Percentiles rank a stretch among this genome's conserved stretches.
Conservation (phyloP, 2,888 invertebrate genomes). For the Ormyrus rosae region DNA sequence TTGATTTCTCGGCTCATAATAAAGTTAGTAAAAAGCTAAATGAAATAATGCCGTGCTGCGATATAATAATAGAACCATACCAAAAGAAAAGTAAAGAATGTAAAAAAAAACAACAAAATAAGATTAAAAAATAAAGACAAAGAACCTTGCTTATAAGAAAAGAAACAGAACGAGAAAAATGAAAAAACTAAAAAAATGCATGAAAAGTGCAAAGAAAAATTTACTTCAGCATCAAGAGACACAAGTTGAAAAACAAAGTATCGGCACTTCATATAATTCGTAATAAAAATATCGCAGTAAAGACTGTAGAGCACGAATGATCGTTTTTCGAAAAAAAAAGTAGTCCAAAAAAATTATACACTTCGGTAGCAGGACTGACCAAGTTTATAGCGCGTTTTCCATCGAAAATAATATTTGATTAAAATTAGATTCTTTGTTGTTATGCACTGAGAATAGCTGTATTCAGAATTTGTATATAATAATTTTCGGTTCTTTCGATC, state of each 20-base stretch:
- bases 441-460: too few relatives aligned
- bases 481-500: slow-evolving; percentile 56
- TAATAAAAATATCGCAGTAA: slow-evolving; percentile 33
- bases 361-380: slow-evolving; percentile 66
- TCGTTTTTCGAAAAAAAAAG: slow-evolving; percentile 15
- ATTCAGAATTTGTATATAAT: background rate
- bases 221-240: slow-evolving; percentile 40
- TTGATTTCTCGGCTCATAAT: slow-evolving; percentile 53
- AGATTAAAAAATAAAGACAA: slow-evolving; percentile 45
- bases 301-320: background rate
- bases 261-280: slow-evolving; percentile 64
- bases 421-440: too few relatives aligned
- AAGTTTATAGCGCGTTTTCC: slow-evolving; percentile 63
- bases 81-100: slow-evolving; percentile 7
- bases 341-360: slow-evolving; percentile 6
- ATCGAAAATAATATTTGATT: too few relatives aligned
- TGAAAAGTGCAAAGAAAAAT: slow-evolving; percentile 48
- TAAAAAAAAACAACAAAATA: background rate
- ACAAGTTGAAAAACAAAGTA: slow-evolving; percentile 58
- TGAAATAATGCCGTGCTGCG: slow-evolving; percentile 59
- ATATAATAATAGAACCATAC: slow-evolving; percentile 19
- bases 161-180: slow-evolving; percentile 51
- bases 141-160: slow-evolving; percentile 49
- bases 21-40: slow-evolving; percentile 69
- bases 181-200: slow-evolving; percentile 42